Evolutionary conservation across 1,140 invertebrate genomes (phyloP).

Genomic region (Trigoniulus corallinus): DNA sequence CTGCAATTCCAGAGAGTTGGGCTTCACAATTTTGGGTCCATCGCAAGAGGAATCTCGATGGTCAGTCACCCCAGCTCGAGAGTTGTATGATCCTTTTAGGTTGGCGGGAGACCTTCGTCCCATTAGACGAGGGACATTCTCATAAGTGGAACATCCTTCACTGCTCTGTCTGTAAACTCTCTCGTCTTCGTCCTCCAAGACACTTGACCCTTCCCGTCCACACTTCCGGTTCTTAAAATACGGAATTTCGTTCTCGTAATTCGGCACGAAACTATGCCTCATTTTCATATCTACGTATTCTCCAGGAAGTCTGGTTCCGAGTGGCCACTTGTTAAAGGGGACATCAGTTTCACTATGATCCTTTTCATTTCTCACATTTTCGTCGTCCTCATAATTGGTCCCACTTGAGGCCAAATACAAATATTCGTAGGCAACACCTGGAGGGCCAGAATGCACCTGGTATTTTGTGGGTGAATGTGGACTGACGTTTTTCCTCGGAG

Average conservation of each 20-base stretch:
- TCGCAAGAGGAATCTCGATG: background rate
- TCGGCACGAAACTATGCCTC: constrained; percentile 3
- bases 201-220: background rate
- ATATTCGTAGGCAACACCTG: constrained; percentile 38
- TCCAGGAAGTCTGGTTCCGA: background rate
- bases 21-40: background rate
- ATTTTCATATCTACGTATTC: constrained; percentile 9
- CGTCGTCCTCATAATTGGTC: background rate
- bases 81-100: constrained; percentile 10
- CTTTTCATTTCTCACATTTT: background rate
- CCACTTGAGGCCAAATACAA: constrained; percentile 36
- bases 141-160: background rate
- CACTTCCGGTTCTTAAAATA: background rate
- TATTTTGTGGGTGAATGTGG: constrained; percentile 51
- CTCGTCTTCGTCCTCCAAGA: background rate
- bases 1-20: background rate
- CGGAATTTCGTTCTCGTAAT: constrained; percentile 3
- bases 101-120: constrained; percentile 11
- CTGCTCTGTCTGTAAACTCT: background rate
- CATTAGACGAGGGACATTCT: constrained; percentile 6
- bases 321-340: background rate
- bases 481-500: constrained; percentile 58
- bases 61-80: constrained; percentile 1
- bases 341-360: background rate
- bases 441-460: constrained; percentile 20